Percentiles rank a stretch among this genome's conserved stretches.
Evolutionary conservation across 2,888 invertebrate genomes (phyloP).

Genomic region (Merodon equestris): DNA sequence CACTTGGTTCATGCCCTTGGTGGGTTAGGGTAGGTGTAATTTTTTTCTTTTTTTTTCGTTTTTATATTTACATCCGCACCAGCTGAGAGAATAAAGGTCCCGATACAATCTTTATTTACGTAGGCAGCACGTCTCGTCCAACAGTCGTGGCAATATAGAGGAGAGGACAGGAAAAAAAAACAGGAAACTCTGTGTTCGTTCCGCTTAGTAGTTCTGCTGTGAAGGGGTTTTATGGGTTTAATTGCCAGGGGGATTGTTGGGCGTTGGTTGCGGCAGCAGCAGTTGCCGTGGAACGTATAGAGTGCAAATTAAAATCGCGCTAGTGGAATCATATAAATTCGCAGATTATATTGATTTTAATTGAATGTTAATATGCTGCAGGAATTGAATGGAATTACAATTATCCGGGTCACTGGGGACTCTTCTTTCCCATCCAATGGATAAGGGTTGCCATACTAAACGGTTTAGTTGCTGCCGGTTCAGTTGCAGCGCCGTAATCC

Average conservation of each 20-base stretch:
- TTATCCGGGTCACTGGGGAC: constrained; percentile 15
- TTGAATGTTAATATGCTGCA: constrained; percentile 44
- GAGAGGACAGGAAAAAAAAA: constrained; percentile 1
- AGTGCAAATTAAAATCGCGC: constrained; percentile 28
- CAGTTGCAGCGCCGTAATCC: too few species aligned
- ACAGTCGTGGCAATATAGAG: background rate
- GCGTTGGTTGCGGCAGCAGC: constrained; percentile 9
- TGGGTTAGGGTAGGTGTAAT: constrained; percentile 10
- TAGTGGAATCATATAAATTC: constrained; percentile 32
- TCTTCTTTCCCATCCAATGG: background rate
- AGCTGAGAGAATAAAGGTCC: constrained; percentile 19
- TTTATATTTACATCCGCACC: constrained; percentile 18
- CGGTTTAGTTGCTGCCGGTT: too few species aligned
- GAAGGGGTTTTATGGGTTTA: constrained; percentile 14
- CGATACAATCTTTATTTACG: constrained; percentile 40
- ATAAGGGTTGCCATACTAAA: too few species aligned
- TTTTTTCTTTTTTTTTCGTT: background rate
- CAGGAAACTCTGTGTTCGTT: constrained; percentile 8
- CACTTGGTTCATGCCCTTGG: too few species aligned
- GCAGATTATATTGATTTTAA: constrained; percentile 38
- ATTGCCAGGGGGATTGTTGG: constrained; percentile 28
- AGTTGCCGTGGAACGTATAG: constrained; percentile 9
- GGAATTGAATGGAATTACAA: constrained; percentile 41
- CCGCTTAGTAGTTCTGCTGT: constrained; percentile 26
- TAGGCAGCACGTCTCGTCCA: constrained; percentile 32